Evolutionary conservation across 2,113 vertebrate species (phyloP).

Genomic region (Brachyhypopomus occidentalis): DNA sequence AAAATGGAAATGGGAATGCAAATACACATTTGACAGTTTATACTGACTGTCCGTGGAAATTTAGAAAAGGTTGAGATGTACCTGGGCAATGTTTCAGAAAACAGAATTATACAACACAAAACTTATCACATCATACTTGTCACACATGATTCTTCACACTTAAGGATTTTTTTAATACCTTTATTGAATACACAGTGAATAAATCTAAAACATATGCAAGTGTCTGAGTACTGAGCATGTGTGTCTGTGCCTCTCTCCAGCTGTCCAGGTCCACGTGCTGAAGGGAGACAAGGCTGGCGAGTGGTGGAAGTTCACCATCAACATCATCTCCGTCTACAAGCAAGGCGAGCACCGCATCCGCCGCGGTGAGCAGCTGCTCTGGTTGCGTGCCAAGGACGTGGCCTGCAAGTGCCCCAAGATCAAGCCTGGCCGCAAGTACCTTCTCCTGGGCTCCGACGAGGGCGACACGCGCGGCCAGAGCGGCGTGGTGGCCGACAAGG

Average conservation of each 20-base stretch:
- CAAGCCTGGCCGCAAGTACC: slow-evolving; percentile 94
- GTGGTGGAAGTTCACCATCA: slow-evolving; percentile 99
- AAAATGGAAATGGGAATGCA: too few species aligned
- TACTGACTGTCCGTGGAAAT: too few species aligned
- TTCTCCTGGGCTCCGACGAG: slow-evolving; percentile 88
- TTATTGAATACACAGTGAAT: too few species aligned
- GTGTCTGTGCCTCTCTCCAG: slow-evolving; percentile 66
- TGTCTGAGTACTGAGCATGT: slow-evolving; percentile 18
- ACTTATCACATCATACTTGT: too few species aligned
- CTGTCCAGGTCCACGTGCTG: slow-evolving; percentile 92
- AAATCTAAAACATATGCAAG: too few species aligned
- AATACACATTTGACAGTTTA: too few species aligned
- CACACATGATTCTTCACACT: background rate
- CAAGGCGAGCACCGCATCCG: slow-evolving; percentile 93
- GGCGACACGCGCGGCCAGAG: slow-evolving; percentile 94
- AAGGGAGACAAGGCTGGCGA: slow-evolving; percentile 94
- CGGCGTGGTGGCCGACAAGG: slow-evolving; percentile 95
- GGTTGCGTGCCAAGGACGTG: slow-evolving; percentile 94
- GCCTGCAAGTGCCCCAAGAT: slow-evolving; percentile 97
- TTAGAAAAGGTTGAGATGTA: too few species aligned
- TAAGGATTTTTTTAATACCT: too few species aligned
- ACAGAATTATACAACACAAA: too few species aligned
- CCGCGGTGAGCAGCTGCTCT: slow-evolving; percentile 94
- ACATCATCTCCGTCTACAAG: slow-evolving; percentile 97
- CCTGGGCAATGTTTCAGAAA: too few species aligned